phyloP scores from a whole-genome alignment of 2,113 vertebrate species.

The Tympanuchus pallidicinctus region DNA sequence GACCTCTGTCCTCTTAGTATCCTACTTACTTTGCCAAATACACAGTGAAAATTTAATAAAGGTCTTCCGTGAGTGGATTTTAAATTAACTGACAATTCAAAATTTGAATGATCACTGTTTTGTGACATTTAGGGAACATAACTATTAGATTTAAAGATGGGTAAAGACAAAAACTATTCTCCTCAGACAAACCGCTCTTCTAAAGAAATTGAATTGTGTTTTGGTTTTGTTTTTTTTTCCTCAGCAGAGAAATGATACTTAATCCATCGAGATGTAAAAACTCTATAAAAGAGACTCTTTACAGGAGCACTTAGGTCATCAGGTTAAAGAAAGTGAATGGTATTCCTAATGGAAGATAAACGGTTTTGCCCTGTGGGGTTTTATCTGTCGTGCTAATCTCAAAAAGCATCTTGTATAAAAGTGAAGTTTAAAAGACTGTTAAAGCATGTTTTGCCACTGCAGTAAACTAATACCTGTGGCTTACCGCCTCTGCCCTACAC shows the following conservation, averaged over 20 bases:
- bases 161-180: slow-evolving; percentile 65
- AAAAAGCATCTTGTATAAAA: slow-evolving; percentile 71
- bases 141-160: slow-evolving; percentile 69
- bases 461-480: slow-evolving; percentile 72
- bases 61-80: slow-evolving; percentile 26
- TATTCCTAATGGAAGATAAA: slow-evolving; percentile 81
- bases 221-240: neutral
- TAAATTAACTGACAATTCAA: slow-evolving; percentile 71
- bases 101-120: slow-evolving; percentile 73
- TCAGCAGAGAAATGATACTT: slow-evolving; percentile 71
- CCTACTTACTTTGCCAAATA: slow-evolving; percentile 18
- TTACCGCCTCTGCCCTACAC: slow-evolving; percentile 71
- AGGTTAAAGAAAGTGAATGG: slow-evolving; percentile 76
- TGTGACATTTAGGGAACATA: slow-evolving; percentile 60
- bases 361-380: slow-evolving; percentile 52
- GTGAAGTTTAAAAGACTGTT: slow-evolving; percentile 67
- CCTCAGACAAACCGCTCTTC: slow-evolving; percentile 67
- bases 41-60: slow-evolving; percentile 33
- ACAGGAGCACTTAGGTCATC: slow-evolving; percentile 57
- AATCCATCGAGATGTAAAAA: slow-evolving; percentile 79
- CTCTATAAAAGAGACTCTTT: slow-evolving; percentile 73
- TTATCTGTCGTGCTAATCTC: slow-evolving; percentile 78
- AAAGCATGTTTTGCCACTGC: slow-evolving; percentile 29
- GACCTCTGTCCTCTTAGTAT: neutral
- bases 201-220: slow-evolving; percentile 73